Evolutionary conservation across 2,888 invertebrate species (phyloP).

Genomic region (Archips crataeganus): DNA sequence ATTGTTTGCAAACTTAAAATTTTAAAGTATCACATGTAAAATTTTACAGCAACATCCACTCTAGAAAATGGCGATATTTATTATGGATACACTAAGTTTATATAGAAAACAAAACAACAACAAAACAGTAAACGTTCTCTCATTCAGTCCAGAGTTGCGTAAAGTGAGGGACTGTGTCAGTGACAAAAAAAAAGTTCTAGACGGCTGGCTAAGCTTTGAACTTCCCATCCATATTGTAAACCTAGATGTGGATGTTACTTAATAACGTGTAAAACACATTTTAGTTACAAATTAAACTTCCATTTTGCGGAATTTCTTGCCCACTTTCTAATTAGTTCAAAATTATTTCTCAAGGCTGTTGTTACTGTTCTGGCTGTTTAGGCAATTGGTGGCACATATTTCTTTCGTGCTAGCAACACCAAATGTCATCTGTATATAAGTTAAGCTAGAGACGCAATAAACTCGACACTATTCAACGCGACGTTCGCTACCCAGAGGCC

Average conservation of each 20-base stretch:
- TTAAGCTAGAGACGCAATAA: conserved; percentile 1
- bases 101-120: not conserved
- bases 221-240: not conserved
- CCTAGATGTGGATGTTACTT: conserved; percentile 4
- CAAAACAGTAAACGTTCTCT: not conserved
- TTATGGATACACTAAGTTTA: not conserved
- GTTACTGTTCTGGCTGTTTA: conserved; percentile 34
- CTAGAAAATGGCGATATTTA: not conserved
- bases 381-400: conserved; percentile 30
- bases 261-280: conserved; percentile 3
- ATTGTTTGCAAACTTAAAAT: conserved; percentile 17
- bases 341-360: conserved; percentile 29
- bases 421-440: conserved; percentile 37
- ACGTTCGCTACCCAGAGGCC: too few species aligned
- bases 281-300: conserved; percentile 8
- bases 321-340: conserved; percentile 34
- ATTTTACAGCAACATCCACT: not conserved
- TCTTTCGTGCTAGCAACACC: conserved; percentile 39
- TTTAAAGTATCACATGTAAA: conserved; percentile 2
- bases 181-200: not conserved
- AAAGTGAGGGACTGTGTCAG: not conserved
- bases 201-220: not conserved
- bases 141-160: not conserved
- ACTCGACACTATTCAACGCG: not conserved
- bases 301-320: conserved; percentile 31